Base-by-base conservation (phyloP, 2,888 invertebrate species). In the Laspeyria flexula region DNA sequence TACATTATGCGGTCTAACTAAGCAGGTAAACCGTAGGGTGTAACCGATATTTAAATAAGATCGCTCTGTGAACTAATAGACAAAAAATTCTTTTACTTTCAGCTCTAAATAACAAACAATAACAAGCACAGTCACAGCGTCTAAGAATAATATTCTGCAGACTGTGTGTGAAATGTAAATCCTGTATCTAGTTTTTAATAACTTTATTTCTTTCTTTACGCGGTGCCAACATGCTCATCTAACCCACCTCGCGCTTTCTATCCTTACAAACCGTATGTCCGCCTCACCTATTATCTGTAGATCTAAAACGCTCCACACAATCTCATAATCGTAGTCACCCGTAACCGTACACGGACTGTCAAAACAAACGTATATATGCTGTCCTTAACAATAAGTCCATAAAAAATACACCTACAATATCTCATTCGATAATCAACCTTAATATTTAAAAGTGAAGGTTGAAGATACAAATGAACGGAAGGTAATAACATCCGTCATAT, bases 291-390 rank as follows among this genome's bases (percentile, higher is more conserved):
- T 83, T 90, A 91, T 91, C 90, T 81, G 44, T 60, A 59, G 63
- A 91, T 91, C 90, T 90, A 85, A 90, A 89, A 87, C 79, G 88
- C 76, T 83, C 77, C 75, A 83, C 79, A 83, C 82, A 76, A 90
- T 89, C 90, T 81, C 79, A 81, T 83, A 81, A 89, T 88, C 90
- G 85, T 78, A 86, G 88, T 88, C 86, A 85, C 86, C 78, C 80
- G 87, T 85, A 81, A 83, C 86, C 85, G 83, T 80, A 85, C 82
- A 88, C 83, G 77, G 82, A 73, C 90, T 90, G 90, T 92, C 91
- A 90, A 90, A 91, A 90, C 88, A 90, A 84, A 88, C 83, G 80
- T 67, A 77, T 71, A 67, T 7, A 25, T 7, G 25, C 73, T 76
- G 80, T 81, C 80, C 76, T 76, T 69, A 70, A 69, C 67, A 65